These are phyloP conservation scores for Anthophora plumipes DNA, from an alignment of 2,888 invertebrate species.

Conservation along the genomic window DNA sequence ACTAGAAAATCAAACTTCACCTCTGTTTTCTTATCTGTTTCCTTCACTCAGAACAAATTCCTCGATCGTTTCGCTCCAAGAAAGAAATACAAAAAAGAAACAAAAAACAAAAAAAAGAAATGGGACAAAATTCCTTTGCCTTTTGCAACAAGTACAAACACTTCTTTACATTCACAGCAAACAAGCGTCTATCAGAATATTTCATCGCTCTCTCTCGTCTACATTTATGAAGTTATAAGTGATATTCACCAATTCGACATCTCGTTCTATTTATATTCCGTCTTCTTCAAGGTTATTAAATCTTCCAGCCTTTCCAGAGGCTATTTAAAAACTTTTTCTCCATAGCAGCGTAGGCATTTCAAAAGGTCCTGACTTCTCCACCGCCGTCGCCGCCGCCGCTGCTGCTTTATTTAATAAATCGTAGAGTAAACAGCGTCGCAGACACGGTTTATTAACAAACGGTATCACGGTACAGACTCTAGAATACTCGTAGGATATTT, in stretches of 20 bases:
- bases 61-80: too few relatives aligned
- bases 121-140: too few relatives aligned
- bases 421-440: background rate
- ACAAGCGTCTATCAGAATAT: too few relatives aligned
- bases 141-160: too few relatives aligned
- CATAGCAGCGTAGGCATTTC: background rate
- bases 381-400: too few relatives aligned
- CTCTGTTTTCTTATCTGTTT: too few relatives aligned
- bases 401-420: background rate
- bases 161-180: too few relatives aligned
- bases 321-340: background rate
- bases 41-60: too few relatives aligned
- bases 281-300: background rate
- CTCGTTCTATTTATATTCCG: background rate
- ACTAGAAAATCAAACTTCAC: too few relatives aligned
- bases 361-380: background rate
- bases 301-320: background rate
- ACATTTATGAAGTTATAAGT: background rate
- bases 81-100: too few relatives aligned
- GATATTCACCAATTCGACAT: background rate
- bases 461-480: background rate
- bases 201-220: background rate
- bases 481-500: background rate
- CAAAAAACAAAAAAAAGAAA: too few relatives aligned
- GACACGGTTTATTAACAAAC: constrained; percentile 14